Base-by-base conservation (phyloP, 2,113 vertebrate species). In the Cyprinodon variegatus region DNA sequence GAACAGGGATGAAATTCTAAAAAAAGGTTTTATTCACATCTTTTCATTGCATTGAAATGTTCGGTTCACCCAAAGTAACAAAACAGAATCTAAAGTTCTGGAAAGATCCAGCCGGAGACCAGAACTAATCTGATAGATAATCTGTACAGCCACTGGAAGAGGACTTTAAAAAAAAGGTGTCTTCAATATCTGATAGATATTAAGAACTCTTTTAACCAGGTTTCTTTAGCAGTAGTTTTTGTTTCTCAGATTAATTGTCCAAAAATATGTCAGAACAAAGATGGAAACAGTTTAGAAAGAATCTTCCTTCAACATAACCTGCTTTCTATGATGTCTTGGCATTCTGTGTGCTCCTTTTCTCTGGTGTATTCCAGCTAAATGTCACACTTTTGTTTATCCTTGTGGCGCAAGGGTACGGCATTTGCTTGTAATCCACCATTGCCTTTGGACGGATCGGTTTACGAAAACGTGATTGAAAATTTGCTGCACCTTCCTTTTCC, bases 401-500 rank as follows among this genome's bases (percentile, higher is more conserved):
- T 53, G 50, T 60, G 61, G 0, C 2, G 43, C 59, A 63, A 72
- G 62, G 13, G 71, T 15, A 40, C 12, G 53, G 13, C 20, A 10
- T 69, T 53, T 70, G 68, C 53, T 41, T 40, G 83, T 87, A 81
- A 77, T 74, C 83, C 71, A 72, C 20, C 22, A 29, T 3, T 12
- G 17, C 50, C 15, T 20, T 11, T 29, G 11, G 50, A 68, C 50
- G 78, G 48, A n/a, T 4, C 4, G 76, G 64, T 57, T 57, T 41
- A 68, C 37, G 48, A 41, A 68, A 72, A 69, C 70, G 62, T 57
- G 29, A 84, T 48, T 48, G 45, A 66, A 73, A 77, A 84, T 69
- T 61, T 63, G 12, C 12, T 64, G 70, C 45, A 65, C 67, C 69
- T 78, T 77, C 60, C 17, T 72, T 76, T 78, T 87, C 83, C 65